Conservation (phyloP, 1,140 invertebrate genomes). For the Drosophila prosaltans region DNA sequence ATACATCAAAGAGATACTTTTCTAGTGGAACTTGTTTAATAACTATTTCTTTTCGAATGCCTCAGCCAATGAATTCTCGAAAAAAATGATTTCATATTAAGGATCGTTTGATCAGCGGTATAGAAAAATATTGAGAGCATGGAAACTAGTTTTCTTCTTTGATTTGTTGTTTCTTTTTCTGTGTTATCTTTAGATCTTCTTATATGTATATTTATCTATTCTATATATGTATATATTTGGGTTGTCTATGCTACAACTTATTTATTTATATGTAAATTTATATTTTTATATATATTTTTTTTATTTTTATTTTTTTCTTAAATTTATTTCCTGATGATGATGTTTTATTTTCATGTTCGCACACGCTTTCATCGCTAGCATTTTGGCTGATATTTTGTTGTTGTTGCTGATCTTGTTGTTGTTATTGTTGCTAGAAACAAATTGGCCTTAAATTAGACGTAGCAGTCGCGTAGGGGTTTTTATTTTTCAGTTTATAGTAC, state of each 20-base stretch:
- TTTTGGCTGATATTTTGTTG: slow-evolving; percentile 51
- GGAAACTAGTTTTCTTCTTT: neutral
- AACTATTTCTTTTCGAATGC: too few relatives aligned
- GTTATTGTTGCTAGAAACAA: slow-evolving; percentile 45
- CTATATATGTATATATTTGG: slow-evolving; percentile 20
- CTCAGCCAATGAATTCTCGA: too few relatives aligned
- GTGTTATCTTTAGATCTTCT: slow-evolving; percentile 18
- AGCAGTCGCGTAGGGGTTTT: slow-evolving; percentile 54
- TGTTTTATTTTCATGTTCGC: slow-evolving; percentile 79
- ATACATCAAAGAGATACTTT: too few relatives aligned
- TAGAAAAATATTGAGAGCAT: neutral
- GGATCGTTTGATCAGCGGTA: neutral
- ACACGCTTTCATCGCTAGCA: slow-evolving; percentile 70
- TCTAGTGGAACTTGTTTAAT: too few relatives aligned
- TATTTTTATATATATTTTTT: slow-evolving; percentile 34
- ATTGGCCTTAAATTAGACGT: slow-evolving; percentile 69
- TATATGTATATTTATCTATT: slow-evolving; percentile 31
- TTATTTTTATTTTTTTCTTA: slow-evolving; percentile 51
- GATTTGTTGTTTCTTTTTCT: slow-evolving; percentile 10
- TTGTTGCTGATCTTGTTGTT: slow-evolving; percentile 33
- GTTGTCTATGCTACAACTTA: slow-evolving; percentile 39
- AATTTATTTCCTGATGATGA: slow-evolving; percentile 80
- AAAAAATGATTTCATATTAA: neutral
- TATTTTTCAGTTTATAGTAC: slow-evolving; percentile 31
- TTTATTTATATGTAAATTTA: slow-evolving; percentile 56